Percentiles rank a stretch among this genome's conserved stretches.
Evolutionary conservation across 2,888 invertebrate genomes (phyloP).

Genomic region (Pristionchus mayeri): DNA sequence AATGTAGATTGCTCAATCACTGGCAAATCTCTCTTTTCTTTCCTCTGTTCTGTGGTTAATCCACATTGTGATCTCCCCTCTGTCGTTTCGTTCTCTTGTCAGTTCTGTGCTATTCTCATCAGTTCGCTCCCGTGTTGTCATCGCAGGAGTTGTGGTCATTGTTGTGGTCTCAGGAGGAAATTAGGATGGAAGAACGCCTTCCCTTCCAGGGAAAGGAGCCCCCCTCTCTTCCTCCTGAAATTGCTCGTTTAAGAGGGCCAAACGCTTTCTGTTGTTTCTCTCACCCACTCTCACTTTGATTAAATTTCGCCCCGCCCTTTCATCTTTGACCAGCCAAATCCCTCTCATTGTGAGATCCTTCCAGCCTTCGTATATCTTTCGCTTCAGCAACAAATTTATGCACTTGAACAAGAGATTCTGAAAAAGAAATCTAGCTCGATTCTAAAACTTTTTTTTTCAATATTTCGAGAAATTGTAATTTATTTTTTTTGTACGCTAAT

Average conservation of each 20-base stretch:
- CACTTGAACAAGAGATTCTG: no score
- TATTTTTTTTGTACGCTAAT: no score
- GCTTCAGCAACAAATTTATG: no score
- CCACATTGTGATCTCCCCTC: background rate
- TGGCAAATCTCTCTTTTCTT: background rate
- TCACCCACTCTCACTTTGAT: constrained; percentile 10
- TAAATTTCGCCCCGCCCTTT: background rate
- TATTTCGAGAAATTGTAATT: no score
- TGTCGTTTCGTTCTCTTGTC: background rate
- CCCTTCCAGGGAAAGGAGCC: background rate
- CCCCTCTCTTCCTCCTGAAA: background rate
- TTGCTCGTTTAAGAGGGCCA: constrained; percentile 9
- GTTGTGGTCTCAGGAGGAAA: no score
- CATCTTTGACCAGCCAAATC: background rate
- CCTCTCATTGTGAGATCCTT: background rate
- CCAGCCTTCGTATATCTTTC: background rate
- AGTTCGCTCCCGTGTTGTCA: background rate
- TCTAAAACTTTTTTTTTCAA: no score
- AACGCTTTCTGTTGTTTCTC: background rate
- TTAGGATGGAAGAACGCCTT: background rate
- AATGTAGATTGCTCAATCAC: no score
- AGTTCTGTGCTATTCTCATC: background rate
- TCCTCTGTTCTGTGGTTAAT: background rate
- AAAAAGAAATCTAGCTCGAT: no score
- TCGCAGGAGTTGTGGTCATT: no score